Conservation (phyloP, 2,113 vertebrate genomes). For the Upupa epops region DNA sequence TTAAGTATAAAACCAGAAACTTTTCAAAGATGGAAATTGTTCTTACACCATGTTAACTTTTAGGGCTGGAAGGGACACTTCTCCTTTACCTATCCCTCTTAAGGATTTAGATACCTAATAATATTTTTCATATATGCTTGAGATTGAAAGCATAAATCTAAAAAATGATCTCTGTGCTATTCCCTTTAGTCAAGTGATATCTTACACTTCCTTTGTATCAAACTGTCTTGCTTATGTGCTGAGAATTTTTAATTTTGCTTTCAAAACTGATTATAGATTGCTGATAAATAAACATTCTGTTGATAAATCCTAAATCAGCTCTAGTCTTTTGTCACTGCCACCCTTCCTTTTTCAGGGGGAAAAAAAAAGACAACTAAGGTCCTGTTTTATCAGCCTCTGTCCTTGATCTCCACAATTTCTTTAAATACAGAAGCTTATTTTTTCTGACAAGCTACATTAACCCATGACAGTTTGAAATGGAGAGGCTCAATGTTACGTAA, state of each 20-base stretch:
- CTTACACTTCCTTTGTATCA: neutral
- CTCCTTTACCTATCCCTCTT: neutral
- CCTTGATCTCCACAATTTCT: neutral
- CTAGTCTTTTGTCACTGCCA: neutral
- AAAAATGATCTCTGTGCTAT: neutral
- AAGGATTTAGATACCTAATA: neutral
- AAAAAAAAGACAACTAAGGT: neutral
- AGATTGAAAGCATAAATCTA: neutral
- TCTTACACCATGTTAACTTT: constrained; percentile 42
- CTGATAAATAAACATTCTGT: neutral
- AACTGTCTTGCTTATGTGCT: neutral
- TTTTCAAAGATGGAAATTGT: constrained; percentile 26
- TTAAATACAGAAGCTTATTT: neutral
- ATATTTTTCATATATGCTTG: neutral
- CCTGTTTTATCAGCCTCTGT: neutral
- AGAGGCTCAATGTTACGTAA: neutral
- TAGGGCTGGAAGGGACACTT: constrained; percentile 5
- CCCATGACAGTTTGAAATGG: neutral
- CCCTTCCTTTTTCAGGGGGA: neutral
- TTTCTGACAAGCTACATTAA: neutral
- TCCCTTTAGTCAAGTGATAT: neutral
- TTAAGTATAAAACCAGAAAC: constrained; percentile 20
- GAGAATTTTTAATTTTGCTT: neutral
- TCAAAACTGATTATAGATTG: neutral
- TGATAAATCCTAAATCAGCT: neutral